Conservation (phyloP, 92 coral and sea anemone genomes). For the Hydrozoanthus gracilis region DNA sequence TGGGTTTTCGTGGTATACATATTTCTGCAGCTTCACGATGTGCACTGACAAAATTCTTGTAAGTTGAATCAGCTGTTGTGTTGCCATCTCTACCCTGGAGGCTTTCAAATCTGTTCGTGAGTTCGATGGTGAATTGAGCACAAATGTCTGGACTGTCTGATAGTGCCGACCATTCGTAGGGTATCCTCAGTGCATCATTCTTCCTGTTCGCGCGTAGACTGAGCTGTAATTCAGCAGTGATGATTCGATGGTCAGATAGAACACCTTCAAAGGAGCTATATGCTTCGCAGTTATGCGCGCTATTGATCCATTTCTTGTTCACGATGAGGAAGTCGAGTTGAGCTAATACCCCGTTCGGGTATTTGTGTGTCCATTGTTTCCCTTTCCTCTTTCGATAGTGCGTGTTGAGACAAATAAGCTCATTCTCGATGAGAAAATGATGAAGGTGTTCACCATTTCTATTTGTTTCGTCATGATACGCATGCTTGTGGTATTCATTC, state of each 20-base stretch:
- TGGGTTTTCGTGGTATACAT: background rate
- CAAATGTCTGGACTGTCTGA: background rate
- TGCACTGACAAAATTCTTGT: background rate
- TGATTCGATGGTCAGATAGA: constrained; percentile 21
- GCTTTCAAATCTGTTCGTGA: background rate
- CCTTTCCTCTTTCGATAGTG: background rate
- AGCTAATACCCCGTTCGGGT: constrained; percentile 19
- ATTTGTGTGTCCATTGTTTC: constrained; percentile 10
- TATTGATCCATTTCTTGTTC: constrained; percentile 28
- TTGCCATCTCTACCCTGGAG: background rate
- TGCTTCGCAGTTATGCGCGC: constrained; percentile 13
- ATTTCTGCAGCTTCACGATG: background rate
- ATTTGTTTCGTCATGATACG: background rate
- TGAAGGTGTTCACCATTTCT: background rate
- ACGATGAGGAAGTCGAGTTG: background rate
- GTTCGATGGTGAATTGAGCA: background rate
- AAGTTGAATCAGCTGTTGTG: background rate
- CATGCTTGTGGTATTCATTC: background rate
- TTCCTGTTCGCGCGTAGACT: background rate
- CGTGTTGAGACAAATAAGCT: background rate
- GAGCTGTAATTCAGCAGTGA: constrained; percentile 12
- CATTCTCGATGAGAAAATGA: background rate
- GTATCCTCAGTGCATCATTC: background rate
- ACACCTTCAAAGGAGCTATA: background rate
- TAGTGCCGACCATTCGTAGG: background rate